Conservation (phyloP, 2,888 invertebrate genomes). For the Strigamia maritima region DNA sequence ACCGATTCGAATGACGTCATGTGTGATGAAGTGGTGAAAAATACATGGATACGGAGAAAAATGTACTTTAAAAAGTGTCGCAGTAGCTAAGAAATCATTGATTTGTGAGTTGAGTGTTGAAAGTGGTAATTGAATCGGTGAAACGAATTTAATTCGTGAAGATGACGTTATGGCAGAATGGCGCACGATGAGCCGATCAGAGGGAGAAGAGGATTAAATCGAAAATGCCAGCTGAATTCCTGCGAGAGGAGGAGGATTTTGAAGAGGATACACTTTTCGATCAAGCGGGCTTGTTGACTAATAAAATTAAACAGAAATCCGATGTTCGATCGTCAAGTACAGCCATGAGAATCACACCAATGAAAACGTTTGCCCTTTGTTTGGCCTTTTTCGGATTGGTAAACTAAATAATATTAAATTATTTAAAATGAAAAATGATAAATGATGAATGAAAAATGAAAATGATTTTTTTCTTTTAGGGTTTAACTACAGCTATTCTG, state of each 20-base stretch:
- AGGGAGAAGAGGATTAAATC: not conserved
- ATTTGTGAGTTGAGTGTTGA: too few relatives aligned
- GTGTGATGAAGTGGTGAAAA: too few relatives aligned
- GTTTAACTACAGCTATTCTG: constrained; percentile 53
- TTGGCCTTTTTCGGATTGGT: constrained; percentile 54
- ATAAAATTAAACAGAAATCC: constrained; percentile 44
- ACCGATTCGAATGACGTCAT: too few relatives aligned
- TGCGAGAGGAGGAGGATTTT: constrained; percentile 47
- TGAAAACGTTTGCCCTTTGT: constrained; percentile 52
- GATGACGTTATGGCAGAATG: not conserved
- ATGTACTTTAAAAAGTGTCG: too few relatives aligned
- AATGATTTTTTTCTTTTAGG: constrained; percentile 48
- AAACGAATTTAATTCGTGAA: too few relatives aligned
- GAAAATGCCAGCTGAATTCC: constrained; percentile 36
- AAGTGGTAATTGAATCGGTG: too few relatives aligned
- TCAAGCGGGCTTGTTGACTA: constrained; percentile 50
- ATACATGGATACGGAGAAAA: too few relatives aligned
- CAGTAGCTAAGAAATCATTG: too few relatives aligned
- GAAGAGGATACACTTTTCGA: constrained; percentile 53
- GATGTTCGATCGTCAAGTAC: constrained; percentile 45
- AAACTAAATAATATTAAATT: constrained; percentile 43
- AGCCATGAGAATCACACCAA: constrained; percentile 47
- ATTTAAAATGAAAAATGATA: not conserved
- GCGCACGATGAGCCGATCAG: not conserved
- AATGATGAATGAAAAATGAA: not conserved